Base-by-base conservation (phyloP, 92 coral and sea anemone genomes). In the Meandrina meandrites region DNA sequence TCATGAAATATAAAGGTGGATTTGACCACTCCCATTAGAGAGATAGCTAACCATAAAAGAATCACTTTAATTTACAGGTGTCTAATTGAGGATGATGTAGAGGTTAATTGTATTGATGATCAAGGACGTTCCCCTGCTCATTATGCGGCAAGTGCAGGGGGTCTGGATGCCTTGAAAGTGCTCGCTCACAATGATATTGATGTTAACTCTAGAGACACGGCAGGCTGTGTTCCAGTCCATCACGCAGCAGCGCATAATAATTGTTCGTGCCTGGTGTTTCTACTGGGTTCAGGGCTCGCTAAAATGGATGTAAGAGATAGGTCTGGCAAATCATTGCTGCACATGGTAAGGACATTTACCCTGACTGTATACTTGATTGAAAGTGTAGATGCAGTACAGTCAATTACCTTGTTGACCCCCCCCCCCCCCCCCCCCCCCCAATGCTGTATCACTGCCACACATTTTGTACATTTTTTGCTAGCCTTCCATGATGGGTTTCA, bases 51-150 rank as follows among this genome's bases (percentile, higher is more conserved):
- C 6, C 45, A 4, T 4, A 48, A 48, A 7, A 48, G 9, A 48
- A 48, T 48, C 53, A 48, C 53, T 48, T 48, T 48, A 4, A 4
- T 48, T 48, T 7, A 48, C 6, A 97, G 99, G 72, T 89, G 95
- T 40, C 80, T 97, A 12, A 88, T 95, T 79, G 96, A 97, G 78
- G 91, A 92, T 86, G 93, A 92, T 81, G 86, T 87, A n/a, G 94
- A 95, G 27, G 89, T 92, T 5, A 69, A 87, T 54, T 71, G 92
- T 57, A 73, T 82, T 13, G 99, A 97, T 76, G 93, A 91, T 56
- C 96, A 91, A 78, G 94, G 95, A 53, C 97, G 91, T 35, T 92
- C 96, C 22, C 93, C 99, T 0, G 97, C 96, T 0, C 99, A 97
- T 78, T 86, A 86, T 86, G 99, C 99, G 17, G 97, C 97, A 3